phyloP scores from a whole-genome alignment of 92 coral and sea anemone species.

The Phenganax stokvisi region DNA sequence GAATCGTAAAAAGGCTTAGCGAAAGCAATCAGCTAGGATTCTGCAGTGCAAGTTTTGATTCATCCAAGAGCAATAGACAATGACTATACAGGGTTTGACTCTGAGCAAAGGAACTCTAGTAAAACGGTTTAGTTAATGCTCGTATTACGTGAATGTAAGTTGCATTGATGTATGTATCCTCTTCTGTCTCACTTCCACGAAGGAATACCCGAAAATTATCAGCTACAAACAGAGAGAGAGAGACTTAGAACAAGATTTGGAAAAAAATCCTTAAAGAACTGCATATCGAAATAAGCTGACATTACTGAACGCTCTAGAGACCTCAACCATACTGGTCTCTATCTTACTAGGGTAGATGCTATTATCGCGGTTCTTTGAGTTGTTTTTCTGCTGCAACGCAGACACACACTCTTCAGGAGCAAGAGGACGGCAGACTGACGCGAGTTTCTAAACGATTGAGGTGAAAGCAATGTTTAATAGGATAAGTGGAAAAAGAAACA shows the following conservation, averaged over 20 bases:
- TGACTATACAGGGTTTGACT: background rate
- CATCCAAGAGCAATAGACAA: background rate
- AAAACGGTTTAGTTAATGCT: background rate
- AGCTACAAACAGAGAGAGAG: conserved; percentile 28
- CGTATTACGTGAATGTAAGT: conserved; percentile 50
- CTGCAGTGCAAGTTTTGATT: too few relatives aligned
- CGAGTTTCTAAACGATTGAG: conserved; percentile 16
- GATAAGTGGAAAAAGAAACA: background rate
- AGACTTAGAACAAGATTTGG: background rate
- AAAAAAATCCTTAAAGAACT: background rate
- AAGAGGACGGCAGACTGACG: conserved; percentile 22
- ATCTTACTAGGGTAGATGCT: conserved; percentile 28
- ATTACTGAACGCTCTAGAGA: background rate
- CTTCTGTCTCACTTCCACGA: conserved; percentile 13
- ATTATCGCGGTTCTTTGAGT: conserved; percentile 33
- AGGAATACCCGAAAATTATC: conserved; percentile 46
- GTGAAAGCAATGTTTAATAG: background rate
- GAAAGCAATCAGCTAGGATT: too few relatives aligned
- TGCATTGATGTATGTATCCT: conserved; percentile 51
- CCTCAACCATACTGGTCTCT: too few relatives aligned
- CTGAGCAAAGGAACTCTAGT: background rate
- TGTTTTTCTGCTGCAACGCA: conserved; percentile 16
- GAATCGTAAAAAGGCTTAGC: background rate
- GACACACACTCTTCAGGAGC: conserved; percentile 23
- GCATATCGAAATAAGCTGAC: too few relatives aligned